Percentiles rank a stretch among this genome's conserved stretches.
These are phyloP conservation scores for Cancer borealis DNA, from an alignment of 2,888 invertebrate genomes.

Conservation along the genomic window DNA sequence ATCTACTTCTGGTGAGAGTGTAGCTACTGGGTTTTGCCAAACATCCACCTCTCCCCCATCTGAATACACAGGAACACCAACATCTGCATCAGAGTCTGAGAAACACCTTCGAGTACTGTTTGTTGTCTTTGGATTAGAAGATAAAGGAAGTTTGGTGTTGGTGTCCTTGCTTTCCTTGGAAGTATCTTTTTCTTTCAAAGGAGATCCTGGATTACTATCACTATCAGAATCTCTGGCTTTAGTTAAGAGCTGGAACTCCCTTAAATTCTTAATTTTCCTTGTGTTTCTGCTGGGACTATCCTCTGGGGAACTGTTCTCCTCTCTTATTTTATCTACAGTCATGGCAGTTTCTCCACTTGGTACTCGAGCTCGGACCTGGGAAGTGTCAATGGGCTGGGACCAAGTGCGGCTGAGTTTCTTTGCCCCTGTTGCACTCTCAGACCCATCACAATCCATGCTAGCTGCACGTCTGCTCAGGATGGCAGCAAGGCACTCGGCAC, in stretches of 20 bases:
- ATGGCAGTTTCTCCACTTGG: conserved; percentile 65
- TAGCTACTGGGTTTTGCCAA: conserved; percentile 76
- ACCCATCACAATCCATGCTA: conserved; percentile 69
- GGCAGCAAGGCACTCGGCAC: conserved; percentile 75
- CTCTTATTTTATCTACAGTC: conserved; percentile 69
- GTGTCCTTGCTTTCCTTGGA: conserved; percentile 50
- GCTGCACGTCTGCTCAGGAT: conserved; percentile 73
- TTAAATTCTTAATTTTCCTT: conserved; percentile 75
- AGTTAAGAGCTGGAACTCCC: conserved; percentile 75
- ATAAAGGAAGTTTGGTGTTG: not conserved
- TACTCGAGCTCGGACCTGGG: conserved; percentile 57
- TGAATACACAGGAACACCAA: conserved; percentile 71
- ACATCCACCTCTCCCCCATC: conserved; percentile 76
- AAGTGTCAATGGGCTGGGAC: conserved; percentile 70
- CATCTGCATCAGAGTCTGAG: conserved; percentile 76
- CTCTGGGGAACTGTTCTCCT: conserved; percentile 72
- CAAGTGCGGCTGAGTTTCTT: conserved; percentile 70
- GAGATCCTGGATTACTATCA: conserved; percentile 71
- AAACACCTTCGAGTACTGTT: conserved; percentile 73
- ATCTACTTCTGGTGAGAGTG: conserved; percentile 69
- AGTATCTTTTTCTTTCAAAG: conserved; percentile 57
- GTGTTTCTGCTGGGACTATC: conserved; percentile 71
- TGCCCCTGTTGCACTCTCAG: conserved; percentile 50
- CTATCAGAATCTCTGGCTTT: conserved; percentile 67
- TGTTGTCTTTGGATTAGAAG: conserved; percentile 14